Conservation (phyloP, 2,113 vertebrate species). For the Pristiophorus japonicus region DNA sequence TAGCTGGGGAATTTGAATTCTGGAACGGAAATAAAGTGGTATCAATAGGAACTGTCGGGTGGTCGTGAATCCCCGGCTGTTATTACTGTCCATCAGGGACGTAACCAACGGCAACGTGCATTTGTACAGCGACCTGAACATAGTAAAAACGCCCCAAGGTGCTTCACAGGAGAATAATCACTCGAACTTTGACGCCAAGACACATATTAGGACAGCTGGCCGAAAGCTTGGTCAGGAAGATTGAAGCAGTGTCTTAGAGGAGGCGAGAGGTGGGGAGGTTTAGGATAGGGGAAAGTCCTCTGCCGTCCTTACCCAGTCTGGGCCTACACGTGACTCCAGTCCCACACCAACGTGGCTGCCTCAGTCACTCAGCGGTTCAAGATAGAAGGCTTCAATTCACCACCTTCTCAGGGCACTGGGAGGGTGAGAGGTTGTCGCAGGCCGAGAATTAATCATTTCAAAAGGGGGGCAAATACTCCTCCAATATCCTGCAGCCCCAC, state of each 20-base stretch:
- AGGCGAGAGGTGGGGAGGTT: not conserved
- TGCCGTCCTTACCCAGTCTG: not conserved
- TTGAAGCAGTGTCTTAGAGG: not conserved
- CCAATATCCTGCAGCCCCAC: conserved; percentile 60
- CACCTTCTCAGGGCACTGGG: not conserved
- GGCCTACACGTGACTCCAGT: not conserved
- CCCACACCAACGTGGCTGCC: not conserved
- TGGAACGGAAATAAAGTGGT: not conserved
- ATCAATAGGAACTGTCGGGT: not conserved
- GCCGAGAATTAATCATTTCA: not conserved
- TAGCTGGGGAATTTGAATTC: no score
- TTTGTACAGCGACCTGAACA: not conserved
- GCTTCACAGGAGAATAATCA: not conserved
- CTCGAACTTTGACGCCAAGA: no score
- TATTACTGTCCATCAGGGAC: not conserved
- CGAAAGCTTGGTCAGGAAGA: not conserved
- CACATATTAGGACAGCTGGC: not conserved
- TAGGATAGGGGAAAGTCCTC: not conserved
- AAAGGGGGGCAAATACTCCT: conserved; percentile 44
- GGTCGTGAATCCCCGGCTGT: not conserved
- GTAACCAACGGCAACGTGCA: not conserved
- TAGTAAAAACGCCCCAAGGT: not conserved
- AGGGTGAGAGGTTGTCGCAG: no score
- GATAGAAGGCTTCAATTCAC: not conserved
- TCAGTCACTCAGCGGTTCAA: not conserved